phyloP scores from a whole-genome alignment of 2,797 vertebrate species.

The Anisognathus igniventris region DNA sequence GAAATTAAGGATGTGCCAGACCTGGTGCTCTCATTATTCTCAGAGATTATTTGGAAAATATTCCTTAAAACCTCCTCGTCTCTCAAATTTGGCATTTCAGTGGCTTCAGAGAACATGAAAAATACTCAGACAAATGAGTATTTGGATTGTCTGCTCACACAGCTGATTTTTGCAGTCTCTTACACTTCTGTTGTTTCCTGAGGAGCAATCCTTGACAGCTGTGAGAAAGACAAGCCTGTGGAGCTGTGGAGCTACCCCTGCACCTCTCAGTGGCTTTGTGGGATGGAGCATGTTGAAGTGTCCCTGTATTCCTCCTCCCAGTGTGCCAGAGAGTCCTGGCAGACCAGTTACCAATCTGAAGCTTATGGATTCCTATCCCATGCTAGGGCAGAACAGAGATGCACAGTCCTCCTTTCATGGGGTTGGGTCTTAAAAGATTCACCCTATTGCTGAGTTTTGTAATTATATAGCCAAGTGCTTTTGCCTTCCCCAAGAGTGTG shows the following conservation, averaged over 20 bases:
- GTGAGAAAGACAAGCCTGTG: background rate
- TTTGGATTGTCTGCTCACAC: background rate
- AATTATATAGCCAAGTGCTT: background rate
- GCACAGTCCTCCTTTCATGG: fast-evolving
- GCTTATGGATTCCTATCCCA: fast-evolving
- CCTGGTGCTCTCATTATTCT: background rate
- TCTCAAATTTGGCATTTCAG: background rate
- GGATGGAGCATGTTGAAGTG: background rate
- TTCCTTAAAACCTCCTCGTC: background rate
- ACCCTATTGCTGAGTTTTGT: background rate
- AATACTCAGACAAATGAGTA: background rate
- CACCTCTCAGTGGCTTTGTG: background rate
- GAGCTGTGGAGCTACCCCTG: background rate
- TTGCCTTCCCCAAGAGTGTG: background rate
- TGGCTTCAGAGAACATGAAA: background rate
- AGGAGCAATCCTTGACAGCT: background rate
- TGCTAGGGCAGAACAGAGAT: background rate
- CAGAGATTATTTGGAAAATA: background rate
- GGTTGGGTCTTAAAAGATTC: background rate
- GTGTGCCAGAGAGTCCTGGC: background rate
- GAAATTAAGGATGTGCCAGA: background rate
- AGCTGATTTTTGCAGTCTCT: background rate
- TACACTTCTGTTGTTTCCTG: background rate
- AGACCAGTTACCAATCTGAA: background rate
- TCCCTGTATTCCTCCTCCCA: background rate